phyloP scores from a whole-genome alignment of 2,113 vertebrate genomes.

The Brachypodius melanocephalos region DNA sequence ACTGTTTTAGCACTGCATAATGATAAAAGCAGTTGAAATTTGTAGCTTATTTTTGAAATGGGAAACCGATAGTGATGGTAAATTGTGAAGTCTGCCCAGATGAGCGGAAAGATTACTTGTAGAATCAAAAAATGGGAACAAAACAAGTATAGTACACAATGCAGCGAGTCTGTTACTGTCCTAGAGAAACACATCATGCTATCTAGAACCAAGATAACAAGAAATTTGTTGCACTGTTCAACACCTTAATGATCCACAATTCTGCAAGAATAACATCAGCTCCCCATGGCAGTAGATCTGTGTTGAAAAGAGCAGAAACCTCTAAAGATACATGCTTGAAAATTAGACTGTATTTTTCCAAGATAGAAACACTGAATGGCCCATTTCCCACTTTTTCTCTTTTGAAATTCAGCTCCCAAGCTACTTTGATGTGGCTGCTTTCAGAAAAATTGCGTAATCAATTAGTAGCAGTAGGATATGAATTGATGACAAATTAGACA shows the following conservation, averaged over 20 bases:
- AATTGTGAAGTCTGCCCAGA: not conserved
- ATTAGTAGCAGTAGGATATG: not conserved
- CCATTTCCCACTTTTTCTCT: not conserved
- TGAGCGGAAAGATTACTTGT: not conserved
- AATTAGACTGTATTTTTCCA: not conserved
- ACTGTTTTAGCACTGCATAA: conserved; percentile 28
- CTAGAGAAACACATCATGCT: not conserved
- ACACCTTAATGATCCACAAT: not conserved
- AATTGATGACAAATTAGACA: not conserved
- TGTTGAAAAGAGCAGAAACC: not conserved
- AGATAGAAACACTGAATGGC: not conserved
- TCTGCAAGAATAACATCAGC: not conserved
- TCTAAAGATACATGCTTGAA: not conserved
- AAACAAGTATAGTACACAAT: not conserved
- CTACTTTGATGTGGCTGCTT: not conserved
- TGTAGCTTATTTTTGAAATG: not conserved
- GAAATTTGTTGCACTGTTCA: not conserved
- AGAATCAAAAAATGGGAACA: not conserved
- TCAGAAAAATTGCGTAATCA: not conserved
- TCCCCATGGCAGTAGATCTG: not conserved
- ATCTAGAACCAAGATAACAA: not conserved
- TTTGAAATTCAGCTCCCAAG: not conserved
- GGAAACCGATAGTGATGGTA: not conserved
- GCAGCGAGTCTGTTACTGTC: not conserved
- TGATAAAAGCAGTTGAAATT: not conserved